A percentile compares a stretch with the other conserved stretches of the same genome.
These are phyloP conservation scores for Aphelenchoides besseyi DNA, from an alignment of 1,140 invertebrate genomes.

Conservation along the genomic window DNA sequence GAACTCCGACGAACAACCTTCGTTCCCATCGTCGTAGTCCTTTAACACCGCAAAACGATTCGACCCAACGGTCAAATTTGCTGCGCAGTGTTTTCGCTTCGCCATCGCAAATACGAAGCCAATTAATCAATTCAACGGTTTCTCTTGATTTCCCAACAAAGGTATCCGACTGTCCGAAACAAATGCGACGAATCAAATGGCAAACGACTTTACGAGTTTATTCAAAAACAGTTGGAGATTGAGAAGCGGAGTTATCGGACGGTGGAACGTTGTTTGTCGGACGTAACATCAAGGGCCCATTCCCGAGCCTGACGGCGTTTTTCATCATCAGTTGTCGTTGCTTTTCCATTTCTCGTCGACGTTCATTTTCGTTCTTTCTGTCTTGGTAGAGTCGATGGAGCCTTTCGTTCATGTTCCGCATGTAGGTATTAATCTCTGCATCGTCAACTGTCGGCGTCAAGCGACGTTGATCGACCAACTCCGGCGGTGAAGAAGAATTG, in stretches of 20 bases:
- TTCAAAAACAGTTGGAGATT: neutral
- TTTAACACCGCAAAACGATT: neutral
- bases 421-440: neutral
- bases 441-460: neutral
- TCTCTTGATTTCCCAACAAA: too few species aligned
- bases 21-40: neutral
- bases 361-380: too few species aligned
- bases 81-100: neutral
- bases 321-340: neutral
- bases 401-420: constrained; percentile 3
- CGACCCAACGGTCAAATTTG: neutral
- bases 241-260: neutral
- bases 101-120: too few species aligned
- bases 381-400: neutral
- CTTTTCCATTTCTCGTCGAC: neutral
- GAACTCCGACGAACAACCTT: neutral
- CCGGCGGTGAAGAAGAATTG: neutral
- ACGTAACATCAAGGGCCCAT: neutral
- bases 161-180: too few species aligned
- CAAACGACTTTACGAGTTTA: neutral
- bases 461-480: neutral
- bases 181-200: too few species aligned
- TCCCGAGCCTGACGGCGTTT: neutral
- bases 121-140: too few species aligned
- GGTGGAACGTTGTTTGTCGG: neutral